A percentile compares a stretch with the other conserved stretches of the same genome.
Evolutionary conservation across 1,140 invertebrate species (phyloP).

Genomic region (Protaetia brevitarsis): DNA sequence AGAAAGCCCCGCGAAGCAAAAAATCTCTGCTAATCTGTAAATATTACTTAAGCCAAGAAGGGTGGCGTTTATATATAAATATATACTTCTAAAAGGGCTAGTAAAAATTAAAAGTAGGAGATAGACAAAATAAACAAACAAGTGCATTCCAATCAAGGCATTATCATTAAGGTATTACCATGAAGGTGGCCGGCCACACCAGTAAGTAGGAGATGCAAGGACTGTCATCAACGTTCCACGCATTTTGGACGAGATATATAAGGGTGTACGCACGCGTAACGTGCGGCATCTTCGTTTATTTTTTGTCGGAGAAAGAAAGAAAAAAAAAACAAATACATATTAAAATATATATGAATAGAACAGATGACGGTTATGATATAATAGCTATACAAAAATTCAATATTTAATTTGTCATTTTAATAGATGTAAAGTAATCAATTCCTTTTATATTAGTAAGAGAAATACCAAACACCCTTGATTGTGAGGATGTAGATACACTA

Average conservation of each 20-base stretch:
- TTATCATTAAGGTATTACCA: conserved; percentile 4
- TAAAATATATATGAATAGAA: no score
- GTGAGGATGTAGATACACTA: no score
- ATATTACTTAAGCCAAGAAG: background rate
- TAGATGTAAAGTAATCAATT: no score
- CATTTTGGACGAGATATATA: conserved; percentile 14
- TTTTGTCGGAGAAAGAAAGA: conserved; percentile 11
- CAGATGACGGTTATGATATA: no score
- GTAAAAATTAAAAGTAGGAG: conserved; percentile 1
- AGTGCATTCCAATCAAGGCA: conserved; percentile 1
- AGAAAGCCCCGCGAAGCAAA: conserved; percentile 6
- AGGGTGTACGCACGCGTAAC: conserved; percentile 12
- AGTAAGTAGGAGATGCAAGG: conserved; percentile 14
- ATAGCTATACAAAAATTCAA: no score
- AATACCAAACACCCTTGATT: no score
- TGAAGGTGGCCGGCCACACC: conserved; percentile 17
- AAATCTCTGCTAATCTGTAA: background rate
- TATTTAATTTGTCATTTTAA: no score
- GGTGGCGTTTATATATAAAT: no score
- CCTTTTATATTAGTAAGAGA: no score
- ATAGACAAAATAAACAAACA: background rate
- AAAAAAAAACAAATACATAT: conserved; percentile 1
- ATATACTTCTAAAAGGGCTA: background rate
- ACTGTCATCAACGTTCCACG: conserved; percentile 7
- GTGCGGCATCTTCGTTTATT: conserved; percentile 9